Conservation (phyloP, 2,888 invertebrate genomes). For the Hyles lineata region DNA sequence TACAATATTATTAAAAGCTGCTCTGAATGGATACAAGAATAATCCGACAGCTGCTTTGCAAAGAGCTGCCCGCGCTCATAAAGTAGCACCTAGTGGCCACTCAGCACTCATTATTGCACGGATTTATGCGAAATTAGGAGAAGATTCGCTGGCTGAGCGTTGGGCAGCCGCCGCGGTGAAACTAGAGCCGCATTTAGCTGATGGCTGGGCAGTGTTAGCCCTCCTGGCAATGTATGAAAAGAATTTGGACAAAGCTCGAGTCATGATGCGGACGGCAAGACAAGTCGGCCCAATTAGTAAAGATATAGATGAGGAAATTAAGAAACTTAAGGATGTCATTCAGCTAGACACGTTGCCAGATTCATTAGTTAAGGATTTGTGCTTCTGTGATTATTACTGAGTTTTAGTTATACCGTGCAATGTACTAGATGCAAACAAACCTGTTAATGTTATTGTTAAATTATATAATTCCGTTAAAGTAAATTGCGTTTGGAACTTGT, state of each 20-base stretch:
- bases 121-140: conserved; percentile 60
- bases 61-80: conserved; percentile 72
- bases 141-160: conserved; percentile 64
- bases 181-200: conserved; percentile 68
- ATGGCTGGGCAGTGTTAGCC: conserved; percentile 76
- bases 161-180: conserved; percentile 74
- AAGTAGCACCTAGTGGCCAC: conserved; percentile 64
- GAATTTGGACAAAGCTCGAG: conserved; percentile 62
- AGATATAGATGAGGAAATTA: conserved; percentile 65
- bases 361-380: conserved; percentile 64
- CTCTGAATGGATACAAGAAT: conserved; percentile 55
- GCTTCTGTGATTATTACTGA: conserved; percentile 51
- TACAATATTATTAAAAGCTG: conserved; percentile 63
- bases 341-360: conserved; percentile 62
- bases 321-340: conserved; percentile 56
- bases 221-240: conserved; percentile 65
- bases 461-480: conserved; percentile 1
- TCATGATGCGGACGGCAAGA: conserved; percentile 69
- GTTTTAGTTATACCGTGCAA: conserved; percentile 18
- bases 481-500: conserved; percentile 30
- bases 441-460: neutral
- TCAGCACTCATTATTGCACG: conserved; percentile 69
- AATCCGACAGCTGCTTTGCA: conserved; percentile 65
- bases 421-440: neutral
- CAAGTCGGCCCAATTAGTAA: conserved; percentile 67